Evolutionary conservation across 2,888 invertebrate species (phyloP).

Genomic region (Brachynemurus nebulosus): DNA sequence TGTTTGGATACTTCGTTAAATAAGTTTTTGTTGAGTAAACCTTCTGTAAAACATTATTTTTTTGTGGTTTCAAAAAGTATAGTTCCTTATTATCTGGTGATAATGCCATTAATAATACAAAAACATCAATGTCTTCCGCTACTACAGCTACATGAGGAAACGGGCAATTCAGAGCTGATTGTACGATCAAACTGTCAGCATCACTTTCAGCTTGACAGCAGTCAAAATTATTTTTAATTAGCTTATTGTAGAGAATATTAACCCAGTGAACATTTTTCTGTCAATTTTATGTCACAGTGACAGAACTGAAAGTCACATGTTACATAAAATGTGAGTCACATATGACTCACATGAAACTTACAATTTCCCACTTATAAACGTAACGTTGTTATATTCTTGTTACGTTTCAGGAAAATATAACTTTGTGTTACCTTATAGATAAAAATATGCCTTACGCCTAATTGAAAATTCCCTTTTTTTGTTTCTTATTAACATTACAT

Average conservation of each 20-base stretch:
- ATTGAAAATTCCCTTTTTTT: too few species aligned
- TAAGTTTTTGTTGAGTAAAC: constrained; percentile 13
- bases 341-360: too few species aligned
- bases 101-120: constrained; percentile 17
- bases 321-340: too few species aligned
- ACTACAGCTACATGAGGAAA: constrained; percentile 17
- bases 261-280: too few species aligned
- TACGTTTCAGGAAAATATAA: too few species aligned
- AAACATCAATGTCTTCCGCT: constrained; percentile 17
- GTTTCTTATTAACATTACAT: too few species aligned
- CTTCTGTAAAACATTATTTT: constrained; percentile 12
- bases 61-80: constrained; percentile 13
- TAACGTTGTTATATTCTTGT: too few species aligned
- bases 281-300: too few species aligned
- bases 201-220: constrained; percentile 13
- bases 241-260: constrained; percentile 11
- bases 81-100: constrained; percentile 16
- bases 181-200: constrained; percentile 13
- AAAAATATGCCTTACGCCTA: too few species aligned
- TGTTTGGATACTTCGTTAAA: constrained; percentile 9
- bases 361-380: too few species aligned
- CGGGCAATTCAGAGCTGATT: constrained; percentile 13
- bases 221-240: constrained; percentile 12
- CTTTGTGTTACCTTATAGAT: too few species aligned
- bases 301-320: too few species aligned